Conservation (phyloP, 2,888 invertebrate genomes). For the Trimorus sp. region DNA sequence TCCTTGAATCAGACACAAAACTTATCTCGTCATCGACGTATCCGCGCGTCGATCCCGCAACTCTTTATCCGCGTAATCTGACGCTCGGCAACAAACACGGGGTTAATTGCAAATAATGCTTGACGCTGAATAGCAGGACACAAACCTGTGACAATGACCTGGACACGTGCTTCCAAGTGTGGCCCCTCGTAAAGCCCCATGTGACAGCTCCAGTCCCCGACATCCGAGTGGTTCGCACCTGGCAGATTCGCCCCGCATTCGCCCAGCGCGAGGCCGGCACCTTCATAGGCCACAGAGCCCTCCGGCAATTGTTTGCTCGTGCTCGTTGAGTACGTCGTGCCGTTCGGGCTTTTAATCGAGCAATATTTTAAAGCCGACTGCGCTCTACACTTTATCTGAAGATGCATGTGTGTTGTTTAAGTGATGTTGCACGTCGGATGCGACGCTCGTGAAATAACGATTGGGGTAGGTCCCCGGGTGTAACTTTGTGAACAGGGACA, state of each 20-base stretch:
- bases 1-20: too few relatives aligned
- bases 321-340: conserved; percentile 70
- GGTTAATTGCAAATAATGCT: conserved; percentile 27
- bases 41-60: neutral
- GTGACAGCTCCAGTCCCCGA: conserved; percentile 75
- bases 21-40: too few relatives aligned
- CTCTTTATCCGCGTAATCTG: conserved; percentile 1
- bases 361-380: conserved; percentile 73
- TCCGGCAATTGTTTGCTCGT: conserved; percentile 37
- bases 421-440: conserved; percentile 35
- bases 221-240: conserved; percentile 68
- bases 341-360: conserved; percentile 76
- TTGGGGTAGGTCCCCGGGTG: conserved; percentile 27
- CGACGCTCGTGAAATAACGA: conserved; percentile 31
- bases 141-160: conserved; percentile 74
- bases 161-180: conserved; percentile 69
- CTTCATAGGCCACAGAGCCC: conserved; percentile 69
- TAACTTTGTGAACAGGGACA: conserved; percentile 19
- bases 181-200: conserved; percentile 71
- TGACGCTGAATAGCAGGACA: conserved; percentile 27
- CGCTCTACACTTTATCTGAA: conserved; percentile 73
- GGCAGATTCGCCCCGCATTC: conserved; percentile 73
- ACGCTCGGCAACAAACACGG: neutral
- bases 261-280: conserved; percentile 72
- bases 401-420: conserved; percentile 42